Evolutionary conservation across 2,113 vertebrate species (phyloP).

Genomic region (Phaetusa simplex): DNA sequence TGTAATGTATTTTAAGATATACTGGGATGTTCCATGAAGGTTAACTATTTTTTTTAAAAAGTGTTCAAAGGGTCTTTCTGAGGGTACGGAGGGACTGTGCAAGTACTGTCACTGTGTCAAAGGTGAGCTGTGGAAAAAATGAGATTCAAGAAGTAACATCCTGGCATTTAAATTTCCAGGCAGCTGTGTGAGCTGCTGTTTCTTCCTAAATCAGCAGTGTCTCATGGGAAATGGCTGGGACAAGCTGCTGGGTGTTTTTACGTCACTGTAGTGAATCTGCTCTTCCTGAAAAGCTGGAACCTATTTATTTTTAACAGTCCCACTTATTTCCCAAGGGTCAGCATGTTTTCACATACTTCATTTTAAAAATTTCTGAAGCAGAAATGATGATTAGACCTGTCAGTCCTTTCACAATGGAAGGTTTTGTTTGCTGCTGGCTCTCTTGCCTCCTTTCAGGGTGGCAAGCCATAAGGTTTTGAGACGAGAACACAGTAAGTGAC

Average conservation of each 20-base stretch:
- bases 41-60: not conserved
- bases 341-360: constrained; percentile 13
- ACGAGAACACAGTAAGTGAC: not conserved
- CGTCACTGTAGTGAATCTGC: constrained; percentile 47
- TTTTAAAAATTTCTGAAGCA: constrained; percentile 42
- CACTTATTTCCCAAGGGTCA: constrained; percentile 39
- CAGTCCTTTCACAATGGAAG: not conserved
- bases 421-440: not conserved
- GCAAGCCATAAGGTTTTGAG: not conserved
- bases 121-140: not conserved
- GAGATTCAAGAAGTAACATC: not conserved
- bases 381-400: not conserved
- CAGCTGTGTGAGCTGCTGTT: constrained; percentile 36
- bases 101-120: not conserved
- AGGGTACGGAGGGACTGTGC: not conserved
- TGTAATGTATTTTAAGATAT: not conserved
- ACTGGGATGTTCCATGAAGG: not conserved
- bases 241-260: constrained; percentile 64
- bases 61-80: not conserved
- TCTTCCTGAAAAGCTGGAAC: constrained; percentile 65
- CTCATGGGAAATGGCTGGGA: constrained; percentile 52
- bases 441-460: not conserved
- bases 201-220: constrained; percentile 31
- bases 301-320: constrained; percentile 64
- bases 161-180: constrained; percentile 51